These are phyloP conservation scores for Chrysotoxum bicinctum DNA, from an alignment of 2,888 invertebrate genomes.

Conservation along the genomic window DNA sequence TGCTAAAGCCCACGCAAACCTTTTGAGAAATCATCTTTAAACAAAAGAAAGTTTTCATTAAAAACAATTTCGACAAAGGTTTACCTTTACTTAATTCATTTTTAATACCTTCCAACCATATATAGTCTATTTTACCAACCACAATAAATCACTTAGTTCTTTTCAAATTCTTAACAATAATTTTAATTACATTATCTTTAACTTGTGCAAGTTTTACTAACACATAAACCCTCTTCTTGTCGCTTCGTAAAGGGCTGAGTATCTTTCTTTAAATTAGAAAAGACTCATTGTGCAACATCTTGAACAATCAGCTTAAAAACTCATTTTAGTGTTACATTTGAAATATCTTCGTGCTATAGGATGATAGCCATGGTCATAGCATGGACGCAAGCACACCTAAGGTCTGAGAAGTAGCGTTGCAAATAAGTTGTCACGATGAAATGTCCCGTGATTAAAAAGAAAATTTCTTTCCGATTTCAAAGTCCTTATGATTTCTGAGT, in stretches of 20 bases:
- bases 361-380: not conserved
- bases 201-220: not conserved
- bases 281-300: conserved; percentile 47
- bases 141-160: conserved; percentile 22
- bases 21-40: not conserved
- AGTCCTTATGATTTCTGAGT: too few species aligned
- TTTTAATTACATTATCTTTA: conserved; percentile 49
- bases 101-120: conserved; percentile 17
- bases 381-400: not conserved
- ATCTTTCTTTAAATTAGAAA: conserved; percentile 32
- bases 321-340: conserved; percentile 42
- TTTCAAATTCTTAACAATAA: conserved; percentile 21
- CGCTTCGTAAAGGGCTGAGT: not conserved
- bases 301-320: conserved; percentile 59
- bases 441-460: too few species aligned
- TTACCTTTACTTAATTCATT: not conserved
- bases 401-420: not conserved
- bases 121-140: not conserved
- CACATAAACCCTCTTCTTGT: not conserved
- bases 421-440: not conserved
- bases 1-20: not conserved
- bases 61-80: not conserved
- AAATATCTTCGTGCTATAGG: not conserved
- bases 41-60: not conserved
- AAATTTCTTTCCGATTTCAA: too few species aligned